These are phyloP conservation scores for Ellobium chinense DNA, from an alignment of 2,888 invertebrate genomes.

Conservation along the genomic window DNA sequence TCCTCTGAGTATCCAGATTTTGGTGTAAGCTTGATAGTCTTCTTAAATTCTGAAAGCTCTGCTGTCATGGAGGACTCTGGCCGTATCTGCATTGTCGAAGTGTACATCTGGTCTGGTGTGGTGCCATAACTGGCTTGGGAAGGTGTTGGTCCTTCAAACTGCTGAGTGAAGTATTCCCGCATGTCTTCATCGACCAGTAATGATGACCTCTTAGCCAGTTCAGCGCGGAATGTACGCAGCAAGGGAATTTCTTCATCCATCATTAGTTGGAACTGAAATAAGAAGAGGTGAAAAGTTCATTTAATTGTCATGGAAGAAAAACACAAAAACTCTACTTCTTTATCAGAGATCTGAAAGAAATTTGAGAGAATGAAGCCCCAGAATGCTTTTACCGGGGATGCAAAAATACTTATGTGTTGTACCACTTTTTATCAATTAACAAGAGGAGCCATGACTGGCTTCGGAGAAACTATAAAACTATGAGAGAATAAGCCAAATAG, in stretches of 20 bases:
- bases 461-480: too few relatives aligned
- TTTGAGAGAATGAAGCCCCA: background rate
- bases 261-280: conserved; percentile 70
- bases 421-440: too few relatives aligned
- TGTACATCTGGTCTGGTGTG: conserved; percentile 55
- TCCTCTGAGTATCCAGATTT: conserved; percentile 23
- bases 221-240: conserved; percentile 87
- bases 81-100: conserved; percentile 55
- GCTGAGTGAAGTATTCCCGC: conserved; percentile 72
- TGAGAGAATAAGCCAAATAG: too few relatives aligned
- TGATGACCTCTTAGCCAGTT: conserved; percentile 81
- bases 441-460: too few relatives aligned
- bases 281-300: too few relatives aligned
- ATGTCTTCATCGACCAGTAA: conserved; percentile 73
- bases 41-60: conserved; percentile 36
- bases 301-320: too few relatives aligned
- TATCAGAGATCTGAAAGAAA: background rate
- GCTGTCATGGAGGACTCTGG: conserved; percentile 50
- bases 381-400: too few relatives aligned
- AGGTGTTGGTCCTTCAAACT: conserved; percentile 68
- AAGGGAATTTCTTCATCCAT: conserved; percentile 72
- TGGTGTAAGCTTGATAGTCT: conserved; percentile 19
- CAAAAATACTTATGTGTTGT: too few relatives aligned
- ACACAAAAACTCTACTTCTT: background rate
- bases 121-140: conserved; percentile 56